phyloP scores from a whole-genome alignment of 2,888 invertebrate genomes.

The Koerneria pararmatus region DNA sequence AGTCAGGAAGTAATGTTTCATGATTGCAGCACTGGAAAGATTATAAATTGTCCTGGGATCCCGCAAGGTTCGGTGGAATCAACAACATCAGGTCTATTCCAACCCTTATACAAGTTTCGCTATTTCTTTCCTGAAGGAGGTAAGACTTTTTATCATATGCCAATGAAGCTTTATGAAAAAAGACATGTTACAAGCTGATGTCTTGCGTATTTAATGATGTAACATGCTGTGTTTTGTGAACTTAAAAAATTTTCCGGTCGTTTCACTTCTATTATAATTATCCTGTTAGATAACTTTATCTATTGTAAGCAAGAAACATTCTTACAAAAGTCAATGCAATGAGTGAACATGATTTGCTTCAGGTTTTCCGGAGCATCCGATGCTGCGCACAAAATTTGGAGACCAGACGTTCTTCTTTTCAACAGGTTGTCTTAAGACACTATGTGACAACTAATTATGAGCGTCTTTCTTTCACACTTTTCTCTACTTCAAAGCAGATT shows the following conservation, averaged over 20 bases:
- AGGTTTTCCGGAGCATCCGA: conserved; percentile 30
- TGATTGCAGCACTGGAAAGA: conserved; percentile 42
- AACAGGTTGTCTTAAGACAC: conserved; percentile 31
- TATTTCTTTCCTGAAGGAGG: no score
- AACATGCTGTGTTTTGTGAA: no score
- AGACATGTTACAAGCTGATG: no score
- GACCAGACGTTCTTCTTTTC: conserved; percentile 41
- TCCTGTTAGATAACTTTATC: no score
- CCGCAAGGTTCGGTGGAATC: conserved; percentile 37
- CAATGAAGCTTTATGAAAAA: no score
- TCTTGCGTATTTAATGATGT: no score
- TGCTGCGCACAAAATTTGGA: conserved; percentile 40
- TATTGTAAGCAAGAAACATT: no score
- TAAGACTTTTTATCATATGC: no score
- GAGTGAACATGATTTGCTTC: background rate
- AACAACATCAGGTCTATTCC: conserved; percentile 14
- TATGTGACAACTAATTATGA: background rate
- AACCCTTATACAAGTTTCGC: no score
- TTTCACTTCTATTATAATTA: no score
- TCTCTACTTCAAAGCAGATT: background rate
- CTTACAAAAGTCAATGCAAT: no score
- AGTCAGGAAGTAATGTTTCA: background rate
- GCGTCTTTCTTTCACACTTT: background rate
- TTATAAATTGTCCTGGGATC: conserved; percentile 44
- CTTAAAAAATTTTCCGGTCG: no score